These are phyloP conservation scores for Trichosurus vulpecula DNA, from an alignment of 2,797 vertebrate species.

Conservation along the genomic window DNA sequence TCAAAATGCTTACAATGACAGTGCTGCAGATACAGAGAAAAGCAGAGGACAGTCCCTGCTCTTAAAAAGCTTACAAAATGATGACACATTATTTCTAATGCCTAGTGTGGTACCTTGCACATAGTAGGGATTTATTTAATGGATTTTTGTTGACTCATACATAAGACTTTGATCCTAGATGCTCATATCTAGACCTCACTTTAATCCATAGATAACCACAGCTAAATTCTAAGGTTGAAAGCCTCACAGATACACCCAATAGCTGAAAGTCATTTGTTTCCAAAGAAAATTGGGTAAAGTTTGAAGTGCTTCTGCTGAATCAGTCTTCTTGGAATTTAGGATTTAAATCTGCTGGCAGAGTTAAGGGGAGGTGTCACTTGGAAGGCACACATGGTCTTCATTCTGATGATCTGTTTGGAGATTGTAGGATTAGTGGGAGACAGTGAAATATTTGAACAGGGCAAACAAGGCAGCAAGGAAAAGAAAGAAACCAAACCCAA, in stretches of 20 bases:
- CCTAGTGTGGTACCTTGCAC: not conserved
- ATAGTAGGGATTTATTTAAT: not conserved
- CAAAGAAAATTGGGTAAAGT: slow-evolving; percentile 9
- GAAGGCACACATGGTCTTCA: slow-evolving; percentile 46
- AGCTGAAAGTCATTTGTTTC: slow-evolving; percentile 36
- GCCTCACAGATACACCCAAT: not conserved
- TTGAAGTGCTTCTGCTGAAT: slow-evolving; percentile 48
- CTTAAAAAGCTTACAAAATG: not conserved
- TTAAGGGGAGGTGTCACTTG: not conserved
- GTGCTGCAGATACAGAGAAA: not conserved
- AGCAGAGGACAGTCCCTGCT: not conserved
- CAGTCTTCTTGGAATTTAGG: slow-evolving; percentile 10
- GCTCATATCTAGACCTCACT: not conserved
- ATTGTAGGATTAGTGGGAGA: slow-evolving; percentile 46
- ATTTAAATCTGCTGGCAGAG: slow-evolving; percentile 36
- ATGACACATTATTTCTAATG: not conserved
- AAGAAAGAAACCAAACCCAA: slow-evolving; percentile 35
- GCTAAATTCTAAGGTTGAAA: not conserved
- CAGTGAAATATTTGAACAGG: slow-evolving; percentile 64
- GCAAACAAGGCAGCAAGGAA: slow-evolving; percentile 39
- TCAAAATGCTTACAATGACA: not conserved
- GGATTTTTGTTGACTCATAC: not conserved
- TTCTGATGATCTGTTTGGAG: slow-evolving; percentile 57
- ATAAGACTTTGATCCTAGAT: not conserved
- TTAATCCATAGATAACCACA: not conserved